Conservation (phyloP, 2,888 invertebrate species). For the Ditylenchus weischeri region DNA sequence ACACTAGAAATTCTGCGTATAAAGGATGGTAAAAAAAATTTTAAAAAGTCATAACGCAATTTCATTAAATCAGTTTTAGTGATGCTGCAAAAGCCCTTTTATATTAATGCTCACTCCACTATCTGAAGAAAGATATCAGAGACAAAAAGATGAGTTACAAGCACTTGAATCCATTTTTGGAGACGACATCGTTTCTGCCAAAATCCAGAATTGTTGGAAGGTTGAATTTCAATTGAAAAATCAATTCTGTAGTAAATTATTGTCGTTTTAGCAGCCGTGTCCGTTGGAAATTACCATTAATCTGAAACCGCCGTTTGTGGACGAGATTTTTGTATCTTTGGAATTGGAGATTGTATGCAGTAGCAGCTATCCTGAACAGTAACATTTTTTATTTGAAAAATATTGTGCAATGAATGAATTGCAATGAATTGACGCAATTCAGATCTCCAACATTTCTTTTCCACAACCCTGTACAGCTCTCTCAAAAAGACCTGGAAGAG, state of each 20-base stretch:
- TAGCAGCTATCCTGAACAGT: slow-evolving; percentile 1
- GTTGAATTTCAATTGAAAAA: not conserved
- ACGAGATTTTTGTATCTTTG: slow-evolving; percentile 7
- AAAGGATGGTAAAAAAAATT: no score
- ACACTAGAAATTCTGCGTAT: no score
- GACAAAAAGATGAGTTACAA: slow-evolving; percentile 11
- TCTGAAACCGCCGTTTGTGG: slow-evolving; percentile 9
- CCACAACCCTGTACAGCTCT: slow-evolving; percentile 2
- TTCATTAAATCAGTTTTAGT: no score
- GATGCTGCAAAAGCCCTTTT: no score
- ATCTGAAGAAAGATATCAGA: not conserved
- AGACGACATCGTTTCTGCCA: slow-evolving; percentile 2
- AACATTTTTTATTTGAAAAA: not conserved
- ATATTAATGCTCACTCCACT: not conserved
- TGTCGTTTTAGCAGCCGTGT: slow-evolving; percentile 10
- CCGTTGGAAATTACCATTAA: slow-evolving; percentile 13
- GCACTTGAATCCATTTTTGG: slow-evolving; percentile 16
- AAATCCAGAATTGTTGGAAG: slow-evolving; percentile 18
- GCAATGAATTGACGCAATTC: not conserved
- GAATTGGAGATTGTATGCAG: slow-evolving; percentile 7
- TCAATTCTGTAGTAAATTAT: no score
- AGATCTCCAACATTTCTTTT: slow-evolving; percentile 4
- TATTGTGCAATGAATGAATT: no score
- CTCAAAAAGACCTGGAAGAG: slow-evolving; percentile 8
- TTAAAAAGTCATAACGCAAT: no score